These are phyloP conservation scores for Aurelia aurita complex sp. Pacific DNA, from an alignment of 30 jellyfish, hydroid and myxozoan species.

Conservation along the genomic window DNA sequence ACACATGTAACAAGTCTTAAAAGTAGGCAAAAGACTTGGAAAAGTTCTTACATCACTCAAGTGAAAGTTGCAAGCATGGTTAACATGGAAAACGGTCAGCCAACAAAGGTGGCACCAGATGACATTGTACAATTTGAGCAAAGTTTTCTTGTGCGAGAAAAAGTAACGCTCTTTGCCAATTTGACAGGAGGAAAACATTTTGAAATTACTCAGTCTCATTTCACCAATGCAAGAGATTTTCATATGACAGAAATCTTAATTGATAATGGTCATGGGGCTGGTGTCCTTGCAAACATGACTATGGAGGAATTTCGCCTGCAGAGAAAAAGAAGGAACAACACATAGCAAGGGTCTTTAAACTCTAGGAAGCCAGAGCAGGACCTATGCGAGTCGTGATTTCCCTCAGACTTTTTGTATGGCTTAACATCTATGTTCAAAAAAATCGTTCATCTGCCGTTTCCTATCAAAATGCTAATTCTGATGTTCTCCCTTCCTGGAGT, in stretches of 20 bases:
- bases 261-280: slow-evolving; percentile 49
- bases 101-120: slow-evolving; percentile 25
- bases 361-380: slow-evolving; percentile 54
- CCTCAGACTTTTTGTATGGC: slow-evolving; percentile 37
- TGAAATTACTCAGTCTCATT: slow-evolving; percentile 32
- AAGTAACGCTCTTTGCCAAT: slow-evolving; percentile 12
- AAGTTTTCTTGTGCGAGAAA: slow-evolving; percentile 11
- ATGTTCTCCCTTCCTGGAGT: slow-evolving; percentile 30
- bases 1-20: slow-evolving; percentile 6
- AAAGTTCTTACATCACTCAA: too few relatives aligned
- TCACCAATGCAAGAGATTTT: slow-evolving; percentile 25
- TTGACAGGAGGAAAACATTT: slow-evolving; percentile 15
- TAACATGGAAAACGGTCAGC: slow-evolving; percentile 31
- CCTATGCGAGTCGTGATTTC: slow-evolving; percentile 37
- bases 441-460: slow-evolving; percentile 17
- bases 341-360: slow-evolving; percentile 30
- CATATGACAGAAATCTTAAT: slow-evolving; percentile 31
- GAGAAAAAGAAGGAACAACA: slow-evolving; percentile 26
- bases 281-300: not conserved
- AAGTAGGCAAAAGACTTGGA: too few relatives aligned
- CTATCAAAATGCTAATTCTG: slow-evolving; percentile 7
- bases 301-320: slow-evolving; percentile 2
- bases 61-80: slow-evolving; percentile 32
- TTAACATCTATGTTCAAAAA: slow-evolving; percentile 21
- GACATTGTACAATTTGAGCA: slow-evolving; percentile 21